phyloP scores from a whole-genome alignment of 1,140 invertebrate genomes.

The Neotoxoptera formosana region DNA sequence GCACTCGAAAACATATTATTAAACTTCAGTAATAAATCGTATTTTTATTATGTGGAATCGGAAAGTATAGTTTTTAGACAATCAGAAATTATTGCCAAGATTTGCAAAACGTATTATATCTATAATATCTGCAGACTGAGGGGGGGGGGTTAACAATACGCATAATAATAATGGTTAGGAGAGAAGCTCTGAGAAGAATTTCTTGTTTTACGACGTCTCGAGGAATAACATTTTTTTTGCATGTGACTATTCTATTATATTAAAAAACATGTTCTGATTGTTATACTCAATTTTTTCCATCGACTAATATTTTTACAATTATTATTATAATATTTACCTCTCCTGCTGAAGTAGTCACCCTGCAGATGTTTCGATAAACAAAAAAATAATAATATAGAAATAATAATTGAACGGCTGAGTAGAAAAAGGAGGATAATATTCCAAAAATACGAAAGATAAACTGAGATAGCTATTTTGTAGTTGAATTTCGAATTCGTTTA shows the following conservation, averaged over 20 bases:
- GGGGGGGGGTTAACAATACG: not conserved
- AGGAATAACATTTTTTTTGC: not conserved
- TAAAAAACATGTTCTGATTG: not conserved
- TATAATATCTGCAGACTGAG: not conserved
- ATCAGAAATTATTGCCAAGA: not conserved
- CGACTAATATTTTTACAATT: no score
- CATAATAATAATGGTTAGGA: not conserved
- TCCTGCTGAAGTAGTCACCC: no score
- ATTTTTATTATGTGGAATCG: not conserved
- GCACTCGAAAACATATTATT: not conserved
- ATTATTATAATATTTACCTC: not conserved
- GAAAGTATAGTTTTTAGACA: not conserved
- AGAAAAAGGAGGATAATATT: slow-evolving; percentile 11
- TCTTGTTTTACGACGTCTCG: not conserved
- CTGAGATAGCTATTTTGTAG: not conserved
- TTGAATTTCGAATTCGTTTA: not conserved
- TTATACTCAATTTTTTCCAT: not conserved
- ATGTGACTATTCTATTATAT: not conserved
- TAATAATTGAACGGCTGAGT: not conserved
- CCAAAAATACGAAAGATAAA: not conserved
- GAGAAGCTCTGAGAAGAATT: not conserved
- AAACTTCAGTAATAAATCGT: not conserved
- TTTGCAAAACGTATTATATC: not conserved
- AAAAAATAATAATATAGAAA: not conserved
- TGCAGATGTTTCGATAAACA: not conserved